Evolutionary conservation across 2,797 vertebrate genomes (phyloP), one percentile per base, ranked within the genome.

Genomic region (Chromis chromis): DNA sequence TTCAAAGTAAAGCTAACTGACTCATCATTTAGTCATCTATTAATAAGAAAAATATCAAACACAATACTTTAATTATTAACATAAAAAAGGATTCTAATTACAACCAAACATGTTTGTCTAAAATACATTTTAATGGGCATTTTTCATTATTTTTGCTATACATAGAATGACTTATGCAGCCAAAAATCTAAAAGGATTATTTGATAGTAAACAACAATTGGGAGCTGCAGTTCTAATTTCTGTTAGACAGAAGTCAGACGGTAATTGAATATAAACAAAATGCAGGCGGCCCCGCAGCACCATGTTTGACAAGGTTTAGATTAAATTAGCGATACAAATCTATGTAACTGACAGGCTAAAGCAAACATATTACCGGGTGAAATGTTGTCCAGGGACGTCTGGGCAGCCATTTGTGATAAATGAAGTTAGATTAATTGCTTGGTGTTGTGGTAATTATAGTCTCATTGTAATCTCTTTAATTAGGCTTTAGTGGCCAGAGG

Each of bases 401-500:
- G 75, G 77, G 78, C 76, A 89, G 83, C 60, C 77, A 82, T 86
- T 84, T 86, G 67, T 60, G 65, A 87, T 84, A 17, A 87, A 89
- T 88, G 74, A 79, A 81, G 52, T 78, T 72, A 63, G 86, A 91
- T 88, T 81, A 89, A 78, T 65, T 46, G 65, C 63, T 84, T 65
- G 71, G 88, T 88, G 66, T 78, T 85, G 69, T 86, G 76, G 78
- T 87, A 75, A 89, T 89, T 89, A 86, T 63, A 70, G 61, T 66
- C 33, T 57, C 70, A 86, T 83, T 87, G 77, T 85, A 86, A 85
- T 87, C 74, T 83, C 83, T 80, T 82, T 82, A 86, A 92, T 85
- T 85, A 83, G 62, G 73, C 70, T 86, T 87, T 75, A 82, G 72
- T 22, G 58, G 79, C 62, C 78, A 83, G 83, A 78, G 83, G 84